These are phyloP conservation scores for Limnephilus marmoratus DNA, from an alignment of 2,888 invertebrate genomes.

Conservation along the genomic window DNA sequence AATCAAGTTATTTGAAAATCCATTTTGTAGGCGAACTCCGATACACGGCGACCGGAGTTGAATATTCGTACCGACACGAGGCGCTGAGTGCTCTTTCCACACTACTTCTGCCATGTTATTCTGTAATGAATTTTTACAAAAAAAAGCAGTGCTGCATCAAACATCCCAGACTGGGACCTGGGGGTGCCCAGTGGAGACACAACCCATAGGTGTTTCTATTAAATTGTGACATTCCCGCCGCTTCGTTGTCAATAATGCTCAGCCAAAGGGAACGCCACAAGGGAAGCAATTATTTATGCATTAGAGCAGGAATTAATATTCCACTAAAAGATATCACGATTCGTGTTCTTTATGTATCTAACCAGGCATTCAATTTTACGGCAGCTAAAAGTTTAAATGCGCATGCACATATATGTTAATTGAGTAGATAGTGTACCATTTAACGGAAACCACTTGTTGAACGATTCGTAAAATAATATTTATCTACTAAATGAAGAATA, in stretches of 20 bases:
- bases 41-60: not conserved
- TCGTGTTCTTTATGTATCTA: not conserved
- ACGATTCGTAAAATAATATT: not conserved
- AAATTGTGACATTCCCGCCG: not conserved
- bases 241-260: not conserved
- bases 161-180: not conserved
- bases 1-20: conserved; percentile 44
- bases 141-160: conserved; percentile 2
- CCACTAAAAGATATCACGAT: not conserved
- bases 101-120: not conserved
- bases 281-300: not conserved
- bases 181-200: not conserved
- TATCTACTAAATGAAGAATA: conserved; percentile 2
- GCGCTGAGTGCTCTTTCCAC: not conserved
- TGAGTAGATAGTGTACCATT: not conserved
- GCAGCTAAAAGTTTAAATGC: not conserved
- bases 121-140: not conserved
- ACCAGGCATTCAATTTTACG: not conserved
- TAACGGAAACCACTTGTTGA: not conserved
- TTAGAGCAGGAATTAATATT: not conserved
- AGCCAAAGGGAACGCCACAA: not conserved
- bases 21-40: conserved; percentile 23
- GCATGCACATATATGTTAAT: not conserved
- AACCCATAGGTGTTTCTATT: not conserved
- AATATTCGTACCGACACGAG: not conserved